phyloP scores from a whole-genome alignment of 2,797 vertebrate species.

The Linurgus olivaceus region DNA sequence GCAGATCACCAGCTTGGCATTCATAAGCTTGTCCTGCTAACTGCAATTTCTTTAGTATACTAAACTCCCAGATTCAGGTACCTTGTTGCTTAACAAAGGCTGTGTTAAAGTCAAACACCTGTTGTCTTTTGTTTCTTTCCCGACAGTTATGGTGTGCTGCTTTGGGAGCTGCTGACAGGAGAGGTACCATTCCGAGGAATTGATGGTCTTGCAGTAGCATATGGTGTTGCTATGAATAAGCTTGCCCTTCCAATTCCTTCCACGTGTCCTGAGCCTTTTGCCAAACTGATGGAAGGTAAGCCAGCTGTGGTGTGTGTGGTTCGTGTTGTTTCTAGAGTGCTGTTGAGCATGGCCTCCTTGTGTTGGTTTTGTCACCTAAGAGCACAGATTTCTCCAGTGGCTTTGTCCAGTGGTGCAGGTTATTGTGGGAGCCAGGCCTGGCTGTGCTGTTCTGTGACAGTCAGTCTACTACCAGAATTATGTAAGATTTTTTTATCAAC shows the following conservation, averaged over 20 bases:
- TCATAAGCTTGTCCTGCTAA: neutral
- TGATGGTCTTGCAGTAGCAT: constrained; percentile 92
- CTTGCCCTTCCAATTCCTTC: constrained; percentile 94
- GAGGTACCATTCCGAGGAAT: constrained; percentile 96
- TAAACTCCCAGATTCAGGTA: neutral
- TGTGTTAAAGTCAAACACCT: neutral
- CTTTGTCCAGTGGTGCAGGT: neutral
- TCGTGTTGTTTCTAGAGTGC: neutral
- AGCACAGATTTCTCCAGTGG: neutral
- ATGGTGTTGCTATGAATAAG: constrained; percentile 98
- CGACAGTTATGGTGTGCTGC: constrained; percentile 89
- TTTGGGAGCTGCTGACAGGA: constrained; percentile 95
- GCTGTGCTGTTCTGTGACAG: neutral
- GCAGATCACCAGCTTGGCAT: neutral
- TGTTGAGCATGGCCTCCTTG: neutral
- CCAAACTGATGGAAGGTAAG: constrained; percentile 96
- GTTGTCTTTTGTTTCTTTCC: neutral
- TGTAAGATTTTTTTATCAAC: neutral
- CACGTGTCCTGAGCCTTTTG: constrained; percentile 93
- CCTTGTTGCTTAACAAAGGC: neutral
- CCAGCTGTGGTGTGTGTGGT: neutral
- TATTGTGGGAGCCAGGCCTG: neutral
- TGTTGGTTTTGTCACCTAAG: neutral
- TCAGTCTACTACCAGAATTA: neutral
- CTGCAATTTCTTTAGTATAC: neutral